phyloP scores from a whole-genome alignment of 2,113 vertebrate genomes.

The Hydrolagus affinis region DNA sequence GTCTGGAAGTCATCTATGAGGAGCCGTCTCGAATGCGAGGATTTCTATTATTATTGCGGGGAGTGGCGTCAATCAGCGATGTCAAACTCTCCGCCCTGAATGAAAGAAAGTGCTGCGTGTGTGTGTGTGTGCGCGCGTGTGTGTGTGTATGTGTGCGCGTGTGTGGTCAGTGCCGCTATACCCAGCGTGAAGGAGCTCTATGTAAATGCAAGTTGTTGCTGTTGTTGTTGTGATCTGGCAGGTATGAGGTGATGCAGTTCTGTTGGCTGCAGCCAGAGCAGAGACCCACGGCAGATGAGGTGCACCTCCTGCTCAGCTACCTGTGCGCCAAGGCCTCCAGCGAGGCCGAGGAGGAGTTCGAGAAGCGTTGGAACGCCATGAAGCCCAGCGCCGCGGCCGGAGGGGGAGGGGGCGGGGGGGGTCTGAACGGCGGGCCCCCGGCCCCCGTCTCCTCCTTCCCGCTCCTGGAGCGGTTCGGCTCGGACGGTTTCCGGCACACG shows the following conservation, averaged over 20 bases:
- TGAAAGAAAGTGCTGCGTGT: neutral
- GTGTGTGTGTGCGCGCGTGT: neutral
- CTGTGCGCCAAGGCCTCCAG: constrained; percentile 81
- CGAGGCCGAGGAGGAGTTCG: constrained; percentile 83
- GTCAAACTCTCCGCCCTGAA: too few species aligned
- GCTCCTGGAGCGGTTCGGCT: constrained; percentile 75
- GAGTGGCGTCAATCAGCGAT: too few species aligned
- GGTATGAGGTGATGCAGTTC: constrained; percentile 98
- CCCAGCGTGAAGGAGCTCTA: neutral
- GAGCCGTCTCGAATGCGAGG: too few species aligned
- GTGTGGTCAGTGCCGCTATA: neutral
- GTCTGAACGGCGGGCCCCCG: constrained; percentile 42
- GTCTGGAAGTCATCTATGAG: too few species aligned
- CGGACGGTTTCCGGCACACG: constrained; percentile 74
- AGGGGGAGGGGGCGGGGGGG: constrained; percentile 40
- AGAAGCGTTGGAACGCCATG: constrained; percentile 87
- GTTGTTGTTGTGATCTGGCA: constrained; percentile 39
- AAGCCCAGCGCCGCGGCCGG: constrained; percentile 60
- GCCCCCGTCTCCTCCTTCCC: constrained; percentile 79
- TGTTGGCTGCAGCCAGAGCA: constrained; percentile 95
- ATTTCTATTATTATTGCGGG: too few species aligned
- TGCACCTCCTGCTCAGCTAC: constrained; percentile 85
- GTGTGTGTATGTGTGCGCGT: neutral
- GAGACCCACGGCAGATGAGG: constrained; percentile 85
- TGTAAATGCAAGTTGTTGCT: neutral